Evolutionary conservation across 2,888 invertebrate species (phyloP), one percentile per base, ranked within the genome.

Genomic region (Pollenia griseotomentosa): DNA sequence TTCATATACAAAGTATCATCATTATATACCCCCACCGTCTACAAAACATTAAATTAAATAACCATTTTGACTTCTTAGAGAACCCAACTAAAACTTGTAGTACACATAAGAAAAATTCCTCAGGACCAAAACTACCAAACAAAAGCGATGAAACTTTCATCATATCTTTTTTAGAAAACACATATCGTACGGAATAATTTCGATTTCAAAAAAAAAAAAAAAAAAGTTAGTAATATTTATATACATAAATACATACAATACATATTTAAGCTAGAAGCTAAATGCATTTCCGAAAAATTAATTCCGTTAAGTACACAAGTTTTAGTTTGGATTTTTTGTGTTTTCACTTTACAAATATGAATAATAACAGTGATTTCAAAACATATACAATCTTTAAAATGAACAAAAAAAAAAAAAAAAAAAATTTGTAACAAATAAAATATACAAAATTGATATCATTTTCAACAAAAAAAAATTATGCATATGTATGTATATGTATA

Each of bases 111-210:
- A 42, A 9, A n/a, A 79, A 83, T 33, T 75, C 77, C 86, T 86
- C 87, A 87, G 87, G 87, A 87, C 87, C 87, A 84, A 84, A 77
- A 16, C 11, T 51, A 80, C 11, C 48, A 75, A 57, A 85, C 44
- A 63, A 59, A 85, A 75, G 44, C 63, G 87, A 87, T 84, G 84
- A 87, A 78, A 66, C 77, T 61, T 68, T 84, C 83, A 81, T 87
- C 87, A 87, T 87, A 87, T 87, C 87, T 44, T 46, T 77, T 79
- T 73, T 79, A 68, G 55, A 79, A 77, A 83, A 70, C 73, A 87
- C 87, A 87, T 87, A 87, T 87, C 87, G 87, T 87, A 73, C 77
- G 75, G 59, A 83, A 83, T 73, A 68, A 23, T 33, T 63, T 40
- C 51, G 33, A 68, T 53, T 53, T 81, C 61, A 12, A 2, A 65